Base-by-base conservation (phyloP, 2,797 vertebrate genomes). In the Sylvia borin region DNA sequence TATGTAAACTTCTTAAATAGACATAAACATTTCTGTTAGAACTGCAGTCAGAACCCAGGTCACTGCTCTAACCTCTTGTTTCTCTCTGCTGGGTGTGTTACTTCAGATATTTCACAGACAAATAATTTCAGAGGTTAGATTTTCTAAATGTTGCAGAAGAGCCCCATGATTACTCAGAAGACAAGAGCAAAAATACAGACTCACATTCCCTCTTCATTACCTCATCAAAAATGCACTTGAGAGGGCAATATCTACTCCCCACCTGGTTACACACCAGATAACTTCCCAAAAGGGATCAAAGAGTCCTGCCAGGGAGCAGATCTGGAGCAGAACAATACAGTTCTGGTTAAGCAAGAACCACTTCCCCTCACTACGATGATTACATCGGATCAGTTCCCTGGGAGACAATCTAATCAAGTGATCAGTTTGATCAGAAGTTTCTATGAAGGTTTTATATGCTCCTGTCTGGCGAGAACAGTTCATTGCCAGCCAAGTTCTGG, bases 381-480 rank as follows among this genome's bases (percentile, higher is more conserved):
- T 71, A 61, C 1, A 3, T 55, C 10, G 13, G 45, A 87, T 55
- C 70, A 47, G 47, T 26, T 91, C 83, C 86, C 67, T 51, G 27
- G 48, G 80, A 96, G 48, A 76, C 82, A 92, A 88, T 77, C 50
- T 92, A 58, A 80, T 75, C 68, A 81, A 80, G 40, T 26, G 72
- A 93, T 74, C 57, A 57, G 47, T 83, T 65, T 78, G 66, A 90
- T 91, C 85, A 90, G 60, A 70, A 22, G 54, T 80, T 89, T 85
- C 61, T 70, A 5, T 64, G 61, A 26, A 36, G 34, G 22, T 48
- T 91, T 87, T 65, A 57, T 78, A 34, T 15, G 26, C 51, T 88
- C 40, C 54, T 86, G 51, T 68, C 70, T 54, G 55, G 58, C 2
- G 7, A 67, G 60, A 71, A 61, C 7, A 50, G 38, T 8, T 36